phyloP scores from a whole-genome alignment of 2,888 invertebrate genomes.

The Ochropleura plecta region DNA sequence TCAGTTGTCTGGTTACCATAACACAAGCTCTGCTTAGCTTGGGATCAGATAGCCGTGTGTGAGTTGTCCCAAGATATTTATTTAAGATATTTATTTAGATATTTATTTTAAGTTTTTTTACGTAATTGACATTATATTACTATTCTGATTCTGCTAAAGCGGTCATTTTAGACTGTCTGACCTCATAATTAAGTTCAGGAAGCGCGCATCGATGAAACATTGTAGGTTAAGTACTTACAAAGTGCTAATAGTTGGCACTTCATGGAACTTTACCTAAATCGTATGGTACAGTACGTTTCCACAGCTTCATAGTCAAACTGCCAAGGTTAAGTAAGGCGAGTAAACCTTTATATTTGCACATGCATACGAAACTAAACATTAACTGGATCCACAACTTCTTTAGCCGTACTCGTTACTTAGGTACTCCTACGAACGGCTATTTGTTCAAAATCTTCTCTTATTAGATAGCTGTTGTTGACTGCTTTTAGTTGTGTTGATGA shows the following conservation, averaged over 20 bases:
- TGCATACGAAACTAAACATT: slow-evolving; percentile 22
- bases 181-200: background rate
- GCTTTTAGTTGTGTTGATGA: background rate
- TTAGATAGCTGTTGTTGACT: slow-evolving; percentile 4
- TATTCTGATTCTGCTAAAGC: too few species aligned
- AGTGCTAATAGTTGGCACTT: slow-evolving; percentile 23
- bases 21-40: too few species aligned
- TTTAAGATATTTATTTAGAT: too few species aligned
- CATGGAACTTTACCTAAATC: slow-evolving; percentile 12
- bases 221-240: slow-evolving; percentile 7
- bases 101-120: too few species aligned
- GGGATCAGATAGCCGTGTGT: too few species aligned
- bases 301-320: slow-evolving; percentile 9
- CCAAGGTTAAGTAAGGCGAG: slow-evolving; percentile 41
- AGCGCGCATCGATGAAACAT: slow-evolving; percentile 3
- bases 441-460: background rate
- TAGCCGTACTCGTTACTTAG: background rate
- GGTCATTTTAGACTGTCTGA: too few species aligned
- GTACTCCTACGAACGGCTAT: background rate
- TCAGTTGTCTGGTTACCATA: too few species aligned
- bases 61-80: too few species aligned
- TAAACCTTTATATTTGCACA: slow-evolving; percentile 22
- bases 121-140: too few species aligned
- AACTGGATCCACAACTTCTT: slow-evolving; percentile 10
- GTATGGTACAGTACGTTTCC: slow-evolving; percentile 18